These are phyloP conservation scores for Typhlichthys subterraneus DNA, from an alignment of 2,797 vertebrate species.

Conservation along the genomic window DNA sequence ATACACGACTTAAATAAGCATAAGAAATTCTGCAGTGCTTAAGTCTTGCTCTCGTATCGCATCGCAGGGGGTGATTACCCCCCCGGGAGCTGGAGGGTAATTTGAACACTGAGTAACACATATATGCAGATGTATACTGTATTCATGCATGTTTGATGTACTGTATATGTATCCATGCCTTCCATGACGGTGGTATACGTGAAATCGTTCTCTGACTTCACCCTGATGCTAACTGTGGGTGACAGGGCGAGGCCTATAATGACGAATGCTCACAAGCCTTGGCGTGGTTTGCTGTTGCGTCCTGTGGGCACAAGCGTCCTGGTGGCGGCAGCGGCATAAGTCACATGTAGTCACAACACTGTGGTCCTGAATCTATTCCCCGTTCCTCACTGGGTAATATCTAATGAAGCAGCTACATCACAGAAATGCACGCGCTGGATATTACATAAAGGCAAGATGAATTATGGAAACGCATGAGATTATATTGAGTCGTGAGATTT, in stretches of 20 bases:
- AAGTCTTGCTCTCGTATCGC: no score
- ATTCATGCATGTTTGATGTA: no score
- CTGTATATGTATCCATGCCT: no score
- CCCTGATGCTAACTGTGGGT: constrained; percentile 19
- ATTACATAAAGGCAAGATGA: constrained; percentile 8
- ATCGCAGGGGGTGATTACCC: no score
- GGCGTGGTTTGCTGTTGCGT: constrained; percentile 10
- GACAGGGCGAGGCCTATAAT: constrained; percentile 13
- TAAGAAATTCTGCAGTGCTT: no score
- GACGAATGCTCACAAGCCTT: constrained; percentile 15
- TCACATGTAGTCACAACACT: background rate
- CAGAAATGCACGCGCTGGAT: background rate
- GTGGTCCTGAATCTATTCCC: background rate
- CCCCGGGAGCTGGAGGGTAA: no score
- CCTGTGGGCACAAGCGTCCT: constrained; percentile 9
- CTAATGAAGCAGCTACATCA: background rate
- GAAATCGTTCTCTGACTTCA: constrained; percentile 14
- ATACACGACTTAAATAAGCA: no score
- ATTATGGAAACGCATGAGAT: background rate
- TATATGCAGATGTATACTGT: constrained; percentile 3
- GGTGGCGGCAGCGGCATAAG: background rate
- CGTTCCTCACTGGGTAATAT: background rate
- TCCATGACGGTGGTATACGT: background rate
- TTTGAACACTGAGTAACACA: background rate
- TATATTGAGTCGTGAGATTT: background rate